Evolutionary conservation across 1,140 invertebrate species (phyloP).

Genomic region (Tetragonula clypearis): DNA sequence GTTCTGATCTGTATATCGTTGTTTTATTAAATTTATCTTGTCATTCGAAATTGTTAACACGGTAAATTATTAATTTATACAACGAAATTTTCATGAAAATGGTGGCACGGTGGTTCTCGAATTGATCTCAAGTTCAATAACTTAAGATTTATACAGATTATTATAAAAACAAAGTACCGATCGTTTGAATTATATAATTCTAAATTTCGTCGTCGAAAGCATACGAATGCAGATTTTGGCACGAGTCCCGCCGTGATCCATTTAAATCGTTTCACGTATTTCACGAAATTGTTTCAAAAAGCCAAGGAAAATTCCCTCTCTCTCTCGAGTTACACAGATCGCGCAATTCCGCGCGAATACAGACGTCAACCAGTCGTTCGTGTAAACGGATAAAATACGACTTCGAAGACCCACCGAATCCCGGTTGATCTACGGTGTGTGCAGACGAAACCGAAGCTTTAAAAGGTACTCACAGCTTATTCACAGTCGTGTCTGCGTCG

Average conservation of each 20-base stretch:
- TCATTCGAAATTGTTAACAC: too few relatives aligned
- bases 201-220: too few relatives aligned
- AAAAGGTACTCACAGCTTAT: background rate
- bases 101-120: background rate
- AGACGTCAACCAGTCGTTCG: conserved; percentile 5
- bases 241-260: background rate
- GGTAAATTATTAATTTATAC: too few relatives aligned
- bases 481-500: background rate
- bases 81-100: background rate
- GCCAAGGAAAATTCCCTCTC: too few relatives aligned
- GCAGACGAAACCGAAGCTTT: conserved; percentile 25
- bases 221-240: too few relatives aligned
- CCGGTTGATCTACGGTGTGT: background rate
- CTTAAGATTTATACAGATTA: too few relatives aligned
- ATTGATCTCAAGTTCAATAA: background rate
- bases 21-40: too few relatives aligned
- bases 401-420: background rate
- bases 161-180: too few relatives aligned
- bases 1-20: background rate
- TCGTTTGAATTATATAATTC: too few relatives aligned
- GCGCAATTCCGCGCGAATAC: too few relatives aligned
- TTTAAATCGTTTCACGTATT: background rate
- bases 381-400: conserved; percentile 13
- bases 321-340: background rate
- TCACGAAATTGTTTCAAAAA: background rate